Conservation (phyloP, 2,797 vertebrate genomes). For the Ctenosaura bakeri region DNA sequence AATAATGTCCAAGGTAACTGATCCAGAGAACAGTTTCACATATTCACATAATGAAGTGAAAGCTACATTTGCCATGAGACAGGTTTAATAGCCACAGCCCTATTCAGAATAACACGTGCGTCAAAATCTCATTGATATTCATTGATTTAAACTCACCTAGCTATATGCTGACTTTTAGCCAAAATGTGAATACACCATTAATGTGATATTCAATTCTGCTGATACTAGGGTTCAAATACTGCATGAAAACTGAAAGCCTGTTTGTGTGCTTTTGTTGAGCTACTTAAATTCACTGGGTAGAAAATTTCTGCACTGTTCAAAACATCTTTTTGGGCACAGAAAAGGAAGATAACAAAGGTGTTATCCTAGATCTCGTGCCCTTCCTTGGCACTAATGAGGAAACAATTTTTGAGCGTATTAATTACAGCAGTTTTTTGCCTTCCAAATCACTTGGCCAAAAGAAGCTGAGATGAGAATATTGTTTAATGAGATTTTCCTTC, state of each 20-base stretch:
- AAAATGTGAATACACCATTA: not conserved
- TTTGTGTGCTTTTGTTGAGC: not conserved
- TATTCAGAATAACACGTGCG: not conserved
- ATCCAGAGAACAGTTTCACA: not conserved
- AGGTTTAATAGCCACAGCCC: not conserved
- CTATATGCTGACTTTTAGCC: not conserved
- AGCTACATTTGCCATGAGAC: not conserved
- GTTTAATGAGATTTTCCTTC: conserved; percentile 46
- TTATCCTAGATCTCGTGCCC: not conserved
- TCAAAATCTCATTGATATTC: not conserved
- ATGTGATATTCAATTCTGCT: not conserved
- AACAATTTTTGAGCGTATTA: conserved; percentile 22
- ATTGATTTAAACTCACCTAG: not conserved
- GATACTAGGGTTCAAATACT: not conserved
- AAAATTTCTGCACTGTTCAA: not conserved
- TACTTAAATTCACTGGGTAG: not conserved
- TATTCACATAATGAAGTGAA: not conserved
- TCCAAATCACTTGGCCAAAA: conserved; percentile 59
- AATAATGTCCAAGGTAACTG: not conserved
- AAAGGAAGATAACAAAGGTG: not conserved
- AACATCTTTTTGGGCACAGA: not conserved
- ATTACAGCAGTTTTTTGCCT: conserved; percentile 55
- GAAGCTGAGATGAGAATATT: conserved; percentile 37
- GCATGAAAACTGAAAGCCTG: not conserved
- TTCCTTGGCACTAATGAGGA: not conserved